Evolutionary conservation across 2,113 vertebrate genomes (phyloP).

Genomic region (Upupa epops): DNA sequence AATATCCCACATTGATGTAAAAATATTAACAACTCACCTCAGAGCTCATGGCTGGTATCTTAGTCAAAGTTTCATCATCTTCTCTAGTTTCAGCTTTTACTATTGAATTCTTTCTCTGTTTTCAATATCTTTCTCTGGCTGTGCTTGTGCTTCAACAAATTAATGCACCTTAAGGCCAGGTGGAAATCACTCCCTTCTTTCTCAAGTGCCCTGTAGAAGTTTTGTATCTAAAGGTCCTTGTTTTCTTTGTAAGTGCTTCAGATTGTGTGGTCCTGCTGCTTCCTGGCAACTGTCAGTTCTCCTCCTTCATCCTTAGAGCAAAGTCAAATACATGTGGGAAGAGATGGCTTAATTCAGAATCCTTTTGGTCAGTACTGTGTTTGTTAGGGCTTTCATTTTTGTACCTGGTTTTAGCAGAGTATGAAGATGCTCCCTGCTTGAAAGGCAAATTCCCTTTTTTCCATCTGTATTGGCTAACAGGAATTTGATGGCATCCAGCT

Average conservation of each 20-base stretch:
- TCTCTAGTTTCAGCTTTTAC: background rate
- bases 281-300: conserved; percentile 1
- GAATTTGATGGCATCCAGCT: background rate
- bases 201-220: background rate
- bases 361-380: background rate
- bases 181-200: background rate
- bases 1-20: accelerated
- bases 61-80: background rate
- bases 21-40: background rate
- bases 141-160: background rate
- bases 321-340: background rate
- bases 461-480: background rate
- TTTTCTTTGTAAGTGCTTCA: background rate
- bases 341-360: conserved; percentile 1
- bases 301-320: conserved; percentile 7
- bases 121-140: background rate
- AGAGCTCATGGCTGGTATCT: background rate
- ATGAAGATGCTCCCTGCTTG: background rate
- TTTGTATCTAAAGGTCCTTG: background rate
- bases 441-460: background rate
- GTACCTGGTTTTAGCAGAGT: background rate
- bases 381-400: background rate
- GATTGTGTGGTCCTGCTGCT: background rate
- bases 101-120: background rate
- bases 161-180: background rate